These are phyloP conservation scores for Coturnix japonica DNA, from an alignment of 2,113 vertebrate species.

Conservation along the genomic window DNA sequence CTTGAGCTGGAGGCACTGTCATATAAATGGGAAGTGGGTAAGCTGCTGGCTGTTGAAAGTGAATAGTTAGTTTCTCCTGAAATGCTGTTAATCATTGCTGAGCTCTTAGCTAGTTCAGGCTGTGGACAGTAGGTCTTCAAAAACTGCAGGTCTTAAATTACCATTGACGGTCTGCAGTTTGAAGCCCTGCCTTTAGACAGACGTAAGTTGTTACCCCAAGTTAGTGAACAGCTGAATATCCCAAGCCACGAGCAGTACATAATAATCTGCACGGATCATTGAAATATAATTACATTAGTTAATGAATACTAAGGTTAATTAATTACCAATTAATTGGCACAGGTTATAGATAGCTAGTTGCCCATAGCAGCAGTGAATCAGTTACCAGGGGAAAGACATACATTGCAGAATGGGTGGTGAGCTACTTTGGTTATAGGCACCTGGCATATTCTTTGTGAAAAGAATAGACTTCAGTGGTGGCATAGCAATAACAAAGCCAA, in stretches of 20 bases:
- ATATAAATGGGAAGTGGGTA: not conserved
- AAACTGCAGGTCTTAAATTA: slow-evolving; percentile 1
- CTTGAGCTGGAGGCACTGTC: not conserved
- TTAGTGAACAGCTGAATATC: slow-evolving; percentile 28
- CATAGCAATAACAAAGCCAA: not conserved
- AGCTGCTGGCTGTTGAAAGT: not conserved
- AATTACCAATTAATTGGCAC: slow-evolving; percentile 64
- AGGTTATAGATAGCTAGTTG: slow-evolving; percentile 50
- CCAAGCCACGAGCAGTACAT: not conserved
- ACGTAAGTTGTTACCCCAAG: not conserved
- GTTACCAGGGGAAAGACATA: slow-evolving; percentile 17
- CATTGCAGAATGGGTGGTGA: not conserved
- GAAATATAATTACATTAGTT: slow-evolving; percentile 63
- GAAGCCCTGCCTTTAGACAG: slow-evolving; percentile 1
- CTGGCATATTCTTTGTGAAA: not conserved
- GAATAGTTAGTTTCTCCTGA: not conserved
- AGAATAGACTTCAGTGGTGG: not conserved
- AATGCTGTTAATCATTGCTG: slow-evolving; percentile 15
- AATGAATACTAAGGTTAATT: slow-evolving; percentile 64
- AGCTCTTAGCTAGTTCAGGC: not conserved
- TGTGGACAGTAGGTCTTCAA: not conserved
- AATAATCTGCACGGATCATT: slow-evolving; percentile 46
- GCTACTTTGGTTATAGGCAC: not conserved
- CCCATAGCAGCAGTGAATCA: slow-evolving; percentile 46
- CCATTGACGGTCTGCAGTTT: not conserved